Percentiles rank a stretch among this genome's conserved stretches.
Conservation (phyloP, 2,888 invertebrate species). For the Antitype chi region DNA sequence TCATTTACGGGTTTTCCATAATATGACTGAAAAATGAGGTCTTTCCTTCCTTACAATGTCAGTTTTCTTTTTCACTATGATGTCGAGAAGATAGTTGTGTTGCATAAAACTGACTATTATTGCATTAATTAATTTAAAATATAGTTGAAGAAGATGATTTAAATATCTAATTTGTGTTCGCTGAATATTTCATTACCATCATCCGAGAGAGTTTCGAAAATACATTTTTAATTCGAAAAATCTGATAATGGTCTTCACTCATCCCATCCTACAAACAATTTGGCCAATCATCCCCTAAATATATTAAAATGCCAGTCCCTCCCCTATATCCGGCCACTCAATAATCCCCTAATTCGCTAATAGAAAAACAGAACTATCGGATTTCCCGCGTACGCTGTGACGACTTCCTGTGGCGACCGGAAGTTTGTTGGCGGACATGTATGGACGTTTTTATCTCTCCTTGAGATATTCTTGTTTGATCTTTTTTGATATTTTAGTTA, state of each 20-base stretch:
- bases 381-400: conserved; percentile 82
- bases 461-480: conserved; percentile 54
- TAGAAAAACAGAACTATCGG: conserved; percentile 86
- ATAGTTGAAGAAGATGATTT: not conserved
- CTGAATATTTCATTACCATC: not conserved
- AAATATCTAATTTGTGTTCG: not conserved
- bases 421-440: conserved; percentile 74
- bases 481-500: conserved; percentile 22
- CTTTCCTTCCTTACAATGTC: not conserved
- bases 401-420: conserved; percentile 83
- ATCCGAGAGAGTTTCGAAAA: not conserved
- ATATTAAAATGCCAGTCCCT: conserved; percentile 77
- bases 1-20: not conserved
- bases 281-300: conserved; percentile 66
- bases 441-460: conserved; percentile 65
- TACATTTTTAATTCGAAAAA: not conserved
- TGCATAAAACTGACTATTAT: not conserved
- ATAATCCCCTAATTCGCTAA: conserved; percentile 88
- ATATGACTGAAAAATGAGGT: not conserved
- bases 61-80: not conserved
- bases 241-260: conserved; percentile 39
- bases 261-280: conserved; percentile 55
- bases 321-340: conserved; percentile 71
- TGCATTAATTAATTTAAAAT: not conserved
- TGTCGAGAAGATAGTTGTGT: not conserved